Conservation (phyloP, 1,140 invertebrate genomes). For the Drosophila mayri region DNA sequence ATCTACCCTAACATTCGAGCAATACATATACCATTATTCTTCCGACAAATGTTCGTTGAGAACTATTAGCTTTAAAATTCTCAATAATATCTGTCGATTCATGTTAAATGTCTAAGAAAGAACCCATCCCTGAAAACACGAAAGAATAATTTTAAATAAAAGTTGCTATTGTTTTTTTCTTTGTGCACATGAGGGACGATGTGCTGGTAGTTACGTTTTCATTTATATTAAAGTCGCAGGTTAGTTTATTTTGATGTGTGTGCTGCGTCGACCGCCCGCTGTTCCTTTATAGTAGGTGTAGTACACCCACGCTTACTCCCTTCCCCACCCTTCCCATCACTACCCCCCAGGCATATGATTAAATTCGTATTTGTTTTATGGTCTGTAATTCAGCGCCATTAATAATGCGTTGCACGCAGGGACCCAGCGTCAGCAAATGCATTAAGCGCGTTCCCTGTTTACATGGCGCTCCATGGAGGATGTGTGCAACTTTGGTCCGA, state of each 20-base stretch:
- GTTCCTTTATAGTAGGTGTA: slow-evolving; percentile 14
- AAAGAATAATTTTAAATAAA: not conserved
- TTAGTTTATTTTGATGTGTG: slow-evolving; percentile 55
- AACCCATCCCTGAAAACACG: not conserved
- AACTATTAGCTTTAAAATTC: too few species aligned
- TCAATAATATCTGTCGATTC: not conserved
- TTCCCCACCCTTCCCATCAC: not conserved
- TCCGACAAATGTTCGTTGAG: not conserved
- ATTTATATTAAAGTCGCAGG: slow-evolving; percentile 57
- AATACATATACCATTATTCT: too few species aligned
- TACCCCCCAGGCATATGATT: slow-evolving; percentile 43
- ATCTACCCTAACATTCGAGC: too few species aligned
- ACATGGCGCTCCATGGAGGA: not conserved
- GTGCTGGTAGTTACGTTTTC: slow-evolving; percentile 30
- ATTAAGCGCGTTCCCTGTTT: slow-evolving; percentile 9
- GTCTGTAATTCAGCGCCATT: slow-evolving; percentile 51
- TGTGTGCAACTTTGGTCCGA: not conserved
- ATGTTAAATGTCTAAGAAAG: too few species aligned
- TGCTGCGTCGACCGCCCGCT: slow-evolving; percentile 4
- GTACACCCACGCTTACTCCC: not conserved
- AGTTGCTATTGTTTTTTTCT: not conserved
- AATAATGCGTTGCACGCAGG: slow-evolving; percentile 28
- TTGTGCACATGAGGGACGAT: slow-evolving; percentile 3
- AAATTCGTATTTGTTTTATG: slow-evolving; percentile 67
- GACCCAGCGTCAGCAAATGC: slow-evolving; percentile 10